A percentile compares a stretch with the other conserved stretches of the same genome.
Evolutionary conservation across 2,888 invertebrate genomes (phyloP).

Genomic region (Drosophila helvetica): DNA sequence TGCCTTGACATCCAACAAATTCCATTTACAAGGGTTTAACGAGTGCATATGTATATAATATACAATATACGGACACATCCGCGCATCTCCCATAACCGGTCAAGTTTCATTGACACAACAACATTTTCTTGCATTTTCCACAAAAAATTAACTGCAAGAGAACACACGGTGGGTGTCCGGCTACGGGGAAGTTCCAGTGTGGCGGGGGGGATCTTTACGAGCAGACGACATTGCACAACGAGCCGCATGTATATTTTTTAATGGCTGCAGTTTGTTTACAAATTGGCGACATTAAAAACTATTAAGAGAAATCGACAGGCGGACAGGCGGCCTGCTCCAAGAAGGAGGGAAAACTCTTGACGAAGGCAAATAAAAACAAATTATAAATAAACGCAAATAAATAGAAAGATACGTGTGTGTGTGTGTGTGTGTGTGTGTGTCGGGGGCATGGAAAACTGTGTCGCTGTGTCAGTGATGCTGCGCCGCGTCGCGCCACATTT

Average conservation of each 20-base stretch:
- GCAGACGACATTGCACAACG: constrained; percentile 55
- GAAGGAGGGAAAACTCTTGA: constrained; percentile 16
- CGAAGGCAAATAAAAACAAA: constrained; percentile 66
- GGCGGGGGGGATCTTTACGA: constrained; percentile 29
- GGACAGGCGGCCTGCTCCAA: constrained; percentile 11
- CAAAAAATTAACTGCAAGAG: not conserved
- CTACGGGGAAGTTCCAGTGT: not conserved
- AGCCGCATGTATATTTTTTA: constrained; percentile 47
- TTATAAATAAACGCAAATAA: constrained; percentile 68
- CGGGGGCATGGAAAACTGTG: constrained; percentile 66
- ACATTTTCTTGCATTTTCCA: not conserved
- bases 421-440: constrained; percentile 29
- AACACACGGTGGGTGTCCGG: not conserved
- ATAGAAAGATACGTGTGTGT: constrained; percentile 51
- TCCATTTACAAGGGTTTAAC: constrained; percentile 13
- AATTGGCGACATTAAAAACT: constrained; percentile 76
- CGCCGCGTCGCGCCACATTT: constrained; percentile 50
- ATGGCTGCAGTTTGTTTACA: constrained; percentile 72
- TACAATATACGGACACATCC: not conserved
- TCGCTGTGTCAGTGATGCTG: constrained; percentile 70
- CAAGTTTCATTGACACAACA: too few species aligned
- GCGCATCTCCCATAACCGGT: not conserved
- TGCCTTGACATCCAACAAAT: constrained; percentile 63
- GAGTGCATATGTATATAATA: constrained; percentile 11
- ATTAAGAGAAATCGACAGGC: constrained; percentile 57